Percentiles rank a stretch among this genome's conserved stretches.
These are phyloP conservation scores for Amblyopsis hoosieri DNA, from an alignment of 2,797 vertebrate species.

Conservation along the genomic window DNA sequence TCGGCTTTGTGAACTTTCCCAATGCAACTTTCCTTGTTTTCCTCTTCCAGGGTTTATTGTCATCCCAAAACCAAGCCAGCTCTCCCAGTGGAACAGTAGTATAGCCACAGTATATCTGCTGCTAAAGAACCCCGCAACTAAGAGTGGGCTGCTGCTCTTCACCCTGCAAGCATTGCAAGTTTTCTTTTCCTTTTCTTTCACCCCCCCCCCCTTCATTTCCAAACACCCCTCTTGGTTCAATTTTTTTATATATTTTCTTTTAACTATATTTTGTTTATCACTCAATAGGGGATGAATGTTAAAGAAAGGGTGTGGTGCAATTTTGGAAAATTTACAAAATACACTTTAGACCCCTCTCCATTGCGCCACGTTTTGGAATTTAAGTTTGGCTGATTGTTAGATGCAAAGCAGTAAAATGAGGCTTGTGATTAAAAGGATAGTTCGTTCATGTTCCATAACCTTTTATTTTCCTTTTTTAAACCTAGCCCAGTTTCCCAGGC, in stretches of 20 bases:
- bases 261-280: conserved; percentile 57
- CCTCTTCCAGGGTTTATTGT: conserved; percentile 94
- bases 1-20: conserved; percentile 71
- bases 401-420: conserved; percentile 59
- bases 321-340: conserved; percentile 36
- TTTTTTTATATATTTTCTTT: conserved; percentile 53
- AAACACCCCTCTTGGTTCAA: conserved; percentile 38
- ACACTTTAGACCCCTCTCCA: too few relatives aligned
- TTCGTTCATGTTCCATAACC: conserved; percentile 44
- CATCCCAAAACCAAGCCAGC: conserved; percentile 95
- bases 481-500: conserved; percentile 21
- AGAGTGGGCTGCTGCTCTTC: conserved; percentile 86
- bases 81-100: conserved; percentile 97
- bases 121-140: conserved; percentile 85
- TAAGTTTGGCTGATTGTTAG: conserved; percentile 59
- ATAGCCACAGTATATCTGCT: conserved; percentile 89
- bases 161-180: conserved; percentile 85
- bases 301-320: conserved; percentile 60
- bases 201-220: conserved; percentile 16
- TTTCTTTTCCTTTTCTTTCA: conserved; percentile 62
- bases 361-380: conserved; percentile 39
- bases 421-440: conserved; percentile 63
- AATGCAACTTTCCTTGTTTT: conserved; percentile 81
- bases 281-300: conserved; percentile 65
- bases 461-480: conserved; percentile 10